A percentile compares a stretch with the other conserved stretches of the same genome.
phyloP scores from a whole-genome alignment of 2,797 vertebrate genomes.

The Babyrousa celebensis region DNA sequence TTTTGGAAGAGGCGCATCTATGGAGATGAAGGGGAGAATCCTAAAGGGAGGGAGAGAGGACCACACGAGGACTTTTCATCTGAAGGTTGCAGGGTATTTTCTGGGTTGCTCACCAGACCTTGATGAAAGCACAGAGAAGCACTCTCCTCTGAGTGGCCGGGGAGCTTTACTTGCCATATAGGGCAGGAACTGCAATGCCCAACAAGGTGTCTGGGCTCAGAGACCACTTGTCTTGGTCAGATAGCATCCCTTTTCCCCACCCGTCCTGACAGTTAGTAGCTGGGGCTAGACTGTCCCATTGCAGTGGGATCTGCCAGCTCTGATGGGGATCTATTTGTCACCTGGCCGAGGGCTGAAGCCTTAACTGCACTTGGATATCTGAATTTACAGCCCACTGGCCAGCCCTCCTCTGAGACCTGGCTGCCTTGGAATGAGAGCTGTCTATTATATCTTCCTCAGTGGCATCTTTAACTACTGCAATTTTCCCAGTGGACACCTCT shows the following conservation, averaged over 20 bases:
- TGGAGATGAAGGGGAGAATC: not conserved
- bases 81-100: not conserved
- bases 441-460: slow-evolving; percentile 64
- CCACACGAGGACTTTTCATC: not conserved
- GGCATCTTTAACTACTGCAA: slow-evolving; percentile 80
- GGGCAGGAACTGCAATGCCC: not conserved
- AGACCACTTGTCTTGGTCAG: not conserved
- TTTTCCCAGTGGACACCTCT: slow-evolving; percentile 83
- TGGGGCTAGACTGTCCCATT: not conserved
- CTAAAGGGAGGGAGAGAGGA: not conserved
- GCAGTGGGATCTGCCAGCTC: slow-evolving; percentile 18
- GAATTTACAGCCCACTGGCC: slow-evolving; percentile 79
- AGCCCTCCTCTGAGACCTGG: not conserved
- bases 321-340: slow-evolving; percentile 73
- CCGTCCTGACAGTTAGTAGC: slow-evolving; percentile 13
- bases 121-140: not conserved
- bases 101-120: not conserved
- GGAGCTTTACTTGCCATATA: not conserved
- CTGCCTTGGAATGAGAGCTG: slow-evolving; percentile 78
- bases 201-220: not conserved
- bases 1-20: not conserved
- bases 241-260: not conserved
- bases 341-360: slow-evolving; percentile 42
- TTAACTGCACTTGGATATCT: slow-evolving; percentile 76
- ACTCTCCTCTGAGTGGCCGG: rapidly evolving